Evolutionary conservation across 2,797 vertebrate species (phyloP).

Genomic region (Phalanger gymnotis): DNA sequence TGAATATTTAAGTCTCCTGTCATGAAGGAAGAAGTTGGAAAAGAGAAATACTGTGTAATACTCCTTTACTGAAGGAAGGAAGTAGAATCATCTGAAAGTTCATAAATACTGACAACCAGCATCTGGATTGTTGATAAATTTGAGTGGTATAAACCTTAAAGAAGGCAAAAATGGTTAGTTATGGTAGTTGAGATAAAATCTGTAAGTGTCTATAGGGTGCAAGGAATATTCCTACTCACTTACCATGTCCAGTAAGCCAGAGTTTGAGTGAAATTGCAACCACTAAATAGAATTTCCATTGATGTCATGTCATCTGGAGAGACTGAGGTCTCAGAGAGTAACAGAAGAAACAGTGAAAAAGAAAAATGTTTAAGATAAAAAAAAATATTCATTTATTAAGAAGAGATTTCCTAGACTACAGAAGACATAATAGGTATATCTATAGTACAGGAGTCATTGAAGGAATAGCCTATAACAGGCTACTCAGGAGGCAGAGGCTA

Average conservation of each 20-base stretch:
- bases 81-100: background rate
- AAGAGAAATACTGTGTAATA: background rate
- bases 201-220: background rate
- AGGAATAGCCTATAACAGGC: no score
- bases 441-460: no score
- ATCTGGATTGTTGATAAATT: background rate
- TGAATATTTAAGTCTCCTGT: background rate
- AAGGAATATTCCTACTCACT: background rate
- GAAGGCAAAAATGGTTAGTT: background rate
- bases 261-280: background rate
- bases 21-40: background rate
- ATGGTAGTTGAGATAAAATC: background rate
- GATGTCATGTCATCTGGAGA: background rate
- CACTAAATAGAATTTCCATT: background rate
- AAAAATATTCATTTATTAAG: background rate
- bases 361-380: background rate
- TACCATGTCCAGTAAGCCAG: background rate
- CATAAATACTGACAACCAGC: background rate
- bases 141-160: background rate
- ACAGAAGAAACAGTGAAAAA: background rate
- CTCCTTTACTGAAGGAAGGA: background rate
- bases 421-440: no score
- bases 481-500: no score
- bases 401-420: no score
- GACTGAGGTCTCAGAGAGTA: background rate